These are phyloP conservation scores for Rhizomys pruinosus DNA, from an alignment of 2,113 vertebrate genomes.

Conservation along the genomic window DNA sequence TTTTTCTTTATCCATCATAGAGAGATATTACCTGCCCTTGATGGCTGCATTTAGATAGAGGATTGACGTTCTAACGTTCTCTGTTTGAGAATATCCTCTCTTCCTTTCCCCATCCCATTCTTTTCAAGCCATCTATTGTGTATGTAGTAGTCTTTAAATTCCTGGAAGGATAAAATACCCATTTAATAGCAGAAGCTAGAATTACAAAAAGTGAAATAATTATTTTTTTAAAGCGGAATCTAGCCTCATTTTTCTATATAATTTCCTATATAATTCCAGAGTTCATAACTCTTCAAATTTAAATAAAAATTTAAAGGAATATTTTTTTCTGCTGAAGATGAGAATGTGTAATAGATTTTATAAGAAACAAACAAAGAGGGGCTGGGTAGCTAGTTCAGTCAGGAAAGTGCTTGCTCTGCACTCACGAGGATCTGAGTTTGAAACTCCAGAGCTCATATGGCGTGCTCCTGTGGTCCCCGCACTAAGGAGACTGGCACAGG, in stretches of 20 bases:
- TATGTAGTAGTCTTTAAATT: slow-evolving; percentile 21
- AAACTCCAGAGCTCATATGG: neutral
- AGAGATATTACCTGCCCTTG: neutral
- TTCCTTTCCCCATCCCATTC: neutral
- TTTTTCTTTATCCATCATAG: neutral
- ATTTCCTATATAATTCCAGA: neutral
- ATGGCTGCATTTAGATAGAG: neutral
- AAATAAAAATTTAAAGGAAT: neutral
- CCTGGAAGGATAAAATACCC: neutral
- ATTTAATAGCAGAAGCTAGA: slow-evolving; percentile 20
- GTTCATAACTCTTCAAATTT: slow-evolving; percentile 6
- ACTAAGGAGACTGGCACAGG: too few species aligned
- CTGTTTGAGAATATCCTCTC: neutral
- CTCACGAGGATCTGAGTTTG: neutral
- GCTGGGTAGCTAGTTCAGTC: neutral
- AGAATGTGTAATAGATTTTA: slow-evolving; percentile 6
- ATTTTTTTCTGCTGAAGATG: neutral
- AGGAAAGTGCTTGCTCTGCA: neutral
- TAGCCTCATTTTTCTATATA: neutral
- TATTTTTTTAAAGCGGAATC: slow-evolving; percentile 23
- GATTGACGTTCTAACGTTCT: neutral
- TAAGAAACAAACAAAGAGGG: neutral
- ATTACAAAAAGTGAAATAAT: neutral
- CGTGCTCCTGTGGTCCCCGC: too few species aligned
- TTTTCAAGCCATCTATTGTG: neutral